Evolutionary conservation across 2,888 invertebrate genomes (phyloP), one percentile per base, ranked within the genome.

Genomic region (Pyrochroa serraticornis): DNA sequence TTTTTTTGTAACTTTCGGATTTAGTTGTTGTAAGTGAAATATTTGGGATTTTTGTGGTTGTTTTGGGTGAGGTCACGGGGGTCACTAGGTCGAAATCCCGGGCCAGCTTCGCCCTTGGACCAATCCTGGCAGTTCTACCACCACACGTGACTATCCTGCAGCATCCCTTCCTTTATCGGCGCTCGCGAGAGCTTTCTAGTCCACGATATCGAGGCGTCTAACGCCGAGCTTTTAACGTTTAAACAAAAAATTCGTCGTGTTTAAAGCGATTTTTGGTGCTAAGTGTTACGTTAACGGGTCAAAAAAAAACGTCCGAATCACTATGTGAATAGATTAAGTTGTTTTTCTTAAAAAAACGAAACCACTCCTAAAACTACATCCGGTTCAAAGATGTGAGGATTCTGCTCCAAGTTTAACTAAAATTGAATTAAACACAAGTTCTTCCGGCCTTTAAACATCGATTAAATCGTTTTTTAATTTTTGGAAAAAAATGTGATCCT

Each of bases 41-140:
- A 51, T 9, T 39, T 56, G 46, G 39, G 9, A 32, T 9, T 37
- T 52, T 36, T 46, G 32, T 47, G 36, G 38, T 49, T 55, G 58
- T 66, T 71, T 67, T 67, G 68, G 76, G 74, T 70, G 77, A 78
- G 78, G 79, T 79, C 78, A 76, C 58, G 55, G 74, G 74, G 79
- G 78, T 80, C 74, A 80, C 75, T 79, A 75, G 80, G 80, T 79
- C 80, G 78, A 74, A 75, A 78, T 77, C 79, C 79, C 77, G 79
- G 79, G 76, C 68, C 68, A 73, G 75, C 74, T 71, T 67, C 62
- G 60, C 64, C 61, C 58, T 39, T 44, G 49, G 51, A 67, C 78
- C 78, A 78, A 78, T 78, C 60, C 70, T 59, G 62, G 62, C 64
- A 69, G 67, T 69, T 66, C 71, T 63, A 60, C 60, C 57, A 62